Conservation (phyloP, 2,888 invertebrate species). For the Volucella zonaria region DNA sequence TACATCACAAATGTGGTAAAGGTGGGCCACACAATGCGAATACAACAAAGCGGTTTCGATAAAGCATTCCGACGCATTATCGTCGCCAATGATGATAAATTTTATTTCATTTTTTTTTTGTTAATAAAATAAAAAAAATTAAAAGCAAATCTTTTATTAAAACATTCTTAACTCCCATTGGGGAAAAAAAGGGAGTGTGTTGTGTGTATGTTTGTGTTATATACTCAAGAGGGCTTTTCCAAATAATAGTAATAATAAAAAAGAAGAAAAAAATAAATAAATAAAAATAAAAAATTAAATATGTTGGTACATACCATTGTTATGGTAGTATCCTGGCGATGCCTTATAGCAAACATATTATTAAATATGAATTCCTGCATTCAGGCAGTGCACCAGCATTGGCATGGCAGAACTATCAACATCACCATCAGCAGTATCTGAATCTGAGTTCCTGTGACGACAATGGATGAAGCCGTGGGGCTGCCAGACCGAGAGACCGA, state of each 20-base stretch:
- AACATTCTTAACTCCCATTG: slow-evolving; percentile 56
- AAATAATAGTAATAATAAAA: too few species aligned
- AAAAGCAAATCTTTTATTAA: slow-evolving; percentile 57
- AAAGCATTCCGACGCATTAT: slow-evolving; percentile 62
- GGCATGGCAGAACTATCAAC: background rate
- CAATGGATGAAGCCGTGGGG: background rate
- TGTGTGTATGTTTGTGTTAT: background rate
- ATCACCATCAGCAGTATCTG: slow-evolving; percentile 9
- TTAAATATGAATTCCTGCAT: slow-evolving; percentile 70
- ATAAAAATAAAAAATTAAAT: slow-evolving; percentile 9
- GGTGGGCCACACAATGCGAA: slow-evolving; percentile 4
- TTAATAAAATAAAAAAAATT: slow-evolving; percentile 29
- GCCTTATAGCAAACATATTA: slow-evolving; percentile 67
- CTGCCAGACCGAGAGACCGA: background rate
- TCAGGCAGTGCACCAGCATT: slow-evolving; percentile 4
- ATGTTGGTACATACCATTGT: slow-evolving; percentile 43
- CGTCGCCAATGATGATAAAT: slow-evolving; percentile 29
- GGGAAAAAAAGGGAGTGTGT: background rate
- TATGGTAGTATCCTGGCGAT: slow-evolving; percentile 26
- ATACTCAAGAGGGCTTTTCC: slow-evolving; percentile 7
- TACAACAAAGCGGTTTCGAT: slow-evolving; percentile 36
- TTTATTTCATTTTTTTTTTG: slow-evolving; percentile 9
- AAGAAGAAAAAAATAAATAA: too few species aligned
- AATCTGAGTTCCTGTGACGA: background rate
- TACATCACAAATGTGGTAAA: slow-evolving; percentile 23